A percentile compares a stretch with the other conserved stretches of the same genome.
phyloP scores from a whole-genome alignment of 2,797 vertebrate species.

The Danio aesculapii region DNA sequence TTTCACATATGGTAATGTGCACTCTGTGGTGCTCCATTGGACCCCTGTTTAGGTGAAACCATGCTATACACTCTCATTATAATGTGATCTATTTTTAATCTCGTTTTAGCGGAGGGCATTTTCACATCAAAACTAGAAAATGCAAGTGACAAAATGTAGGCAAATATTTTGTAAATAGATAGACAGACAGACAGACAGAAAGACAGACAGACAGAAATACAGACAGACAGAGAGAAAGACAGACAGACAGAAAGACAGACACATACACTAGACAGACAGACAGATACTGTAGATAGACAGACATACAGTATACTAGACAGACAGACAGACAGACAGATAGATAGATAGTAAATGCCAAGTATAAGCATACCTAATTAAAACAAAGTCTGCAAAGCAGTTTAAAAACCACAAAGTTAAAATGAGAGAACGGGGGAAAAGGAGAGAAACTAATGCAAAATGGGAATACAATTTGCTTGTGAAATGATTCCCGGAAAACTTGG shows the following conservation, averaged over 20 bases:
- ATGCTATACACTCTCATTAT: conserved; percentile 2
- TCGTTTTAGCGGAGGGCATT: conserved; percentile 2
- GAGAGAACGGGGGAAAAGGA: not conserved
- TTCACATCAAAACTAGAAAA: conserved; percentile 7
- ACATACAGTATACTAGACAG: too few species aligned
- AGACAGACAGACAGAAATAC: too few species aligned
- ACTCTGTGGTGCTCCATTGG: not conserved
- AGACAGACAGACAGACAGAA: not conserved
- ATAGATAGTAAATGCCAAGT: too few species aligned
- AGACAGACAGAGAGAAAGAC: not conserved
- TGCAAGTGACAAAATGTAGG: not conserved
- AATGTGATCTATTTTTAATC: conserved; percentile 30
- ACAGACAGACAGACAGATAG: not conserved
- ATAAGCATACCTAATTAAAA: too few species aligned
- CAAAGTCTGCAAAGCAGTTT: too few species aligned
- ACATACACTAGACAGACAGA: too few species aligned
- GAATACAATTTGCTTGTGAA: conserved; percentile 40
- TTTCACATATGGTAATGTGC: conserved; percentile 7
- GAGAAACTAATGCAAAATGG: conserved; percentile 10
- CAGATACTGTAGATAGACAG: too few species aligned
- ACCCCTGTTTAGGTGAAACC: conserved; percentile 15
- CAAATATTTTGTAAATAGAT: not conserved
- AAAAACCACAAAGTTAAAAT: not conserved
- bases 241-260: not conserved
- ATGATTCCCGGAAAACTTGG: conserved; percentile 33